Conservation (phyloP, 2,888 invertebrate genomes). For the Eupelmus urozonus region DNA sequence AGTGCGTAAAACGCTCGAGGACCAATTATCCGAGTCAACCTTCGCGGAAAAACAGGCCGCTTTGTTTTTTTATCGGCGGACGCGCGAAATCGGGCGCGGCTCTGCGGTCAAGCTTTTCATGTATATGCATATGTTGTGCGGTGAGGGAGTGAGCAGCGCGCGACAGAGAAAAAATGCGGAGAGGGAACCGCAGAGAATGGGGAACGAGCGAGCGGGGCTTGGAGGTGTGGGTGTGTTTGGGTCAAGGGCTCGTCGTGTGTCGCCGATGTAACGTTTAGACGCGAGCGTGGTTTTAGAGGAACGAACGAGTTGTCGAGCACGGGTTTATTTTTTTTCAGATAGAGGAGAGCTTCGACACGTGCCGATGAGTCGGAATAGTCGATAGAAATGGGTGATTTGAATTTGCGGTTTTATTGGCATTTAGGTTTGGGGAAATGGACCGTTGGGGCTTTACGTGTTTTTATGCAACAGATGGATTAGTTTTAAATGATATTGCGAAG, state of each 20-base stretch:
- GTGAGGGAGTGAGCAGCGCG: no score
- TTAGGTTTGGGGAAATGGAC: no score
- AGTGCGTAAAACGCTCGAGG: slow-evolving; percentile 4
- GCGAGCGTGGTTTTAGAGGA: no score
- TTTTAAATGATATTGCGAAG: no score
- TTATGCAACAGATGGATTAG: no score
- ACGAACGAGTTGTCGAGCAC: no score
- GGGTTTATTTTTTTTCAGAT: neutral
- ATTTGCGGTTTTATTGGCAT: no score
- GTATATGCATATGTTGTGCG: neutral
- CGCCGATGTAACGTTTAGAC: slow-evolving; percentile 29
- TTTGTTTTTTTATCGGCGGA: neutral
- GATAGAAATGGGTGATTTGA: no score
- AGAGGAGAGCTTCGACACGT: neutral
- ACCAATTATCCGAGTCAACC: slow-evolving; percentile 16
- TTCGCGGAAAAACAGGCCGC: slow-evolving; percentile 2
- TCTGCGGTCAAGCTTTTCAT: slow-evolving; percentile 18
- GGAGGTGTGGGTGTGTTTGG: slow-evolving; percentile 20
- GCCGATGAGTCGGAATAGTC: no score
- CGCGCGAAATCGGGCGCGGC: slow-evolving; percentile 10
- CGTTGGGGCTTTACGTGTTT: no score
- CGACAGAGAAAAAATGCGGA: neutral
- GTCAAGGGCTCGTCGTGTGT: slow-evolving; percentile 38
- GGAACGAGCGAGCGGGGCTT: no score
- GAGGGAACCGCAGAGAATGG: neutral